phyloP scores from a whole-genome alignment of 2,888 invertebrate species.

The Acanthosepion lycidas region DNA sequence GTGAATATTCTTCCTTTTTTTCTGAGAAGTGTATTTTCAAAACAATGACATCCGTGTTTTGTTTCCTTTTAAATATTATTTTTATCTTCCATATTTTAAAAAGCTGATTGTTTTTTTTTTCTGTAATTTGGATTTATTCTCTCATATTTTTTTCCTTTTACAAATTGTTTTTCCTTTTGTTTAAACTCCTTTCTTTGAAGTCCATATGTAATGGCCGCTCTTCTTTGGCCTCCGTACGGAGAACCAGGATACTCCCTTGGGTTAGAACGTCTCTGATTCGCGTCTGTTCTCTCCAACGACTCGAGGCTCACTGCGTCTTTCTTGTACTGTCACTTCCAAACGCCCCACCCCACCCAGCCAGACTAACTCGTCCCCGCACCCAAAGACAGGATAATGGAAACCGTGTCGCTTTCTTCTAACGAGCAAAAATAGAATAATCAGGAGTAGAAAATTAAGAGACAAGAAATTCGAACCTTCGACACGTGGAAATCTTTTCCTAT shows the following conservation, averaged over 20 bases:
- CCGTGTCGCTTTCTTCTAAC: neutral
- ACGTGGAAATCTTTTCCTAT: neutral
- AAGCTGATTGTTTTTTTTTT: too few relatives aligned
- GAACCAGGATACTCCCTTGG: neutral
- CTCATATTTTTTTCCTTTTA: neutral
- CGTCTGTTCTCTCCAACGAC: neutral
- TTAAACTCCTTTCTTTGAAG: neutral
- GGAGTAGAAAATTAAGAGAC: neutral
- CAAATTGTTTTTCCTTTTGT: neutral
- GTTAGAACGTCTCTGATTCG: neutral
- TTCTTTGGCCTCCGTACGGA: neutral
- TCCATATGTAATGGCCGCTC: neutral
- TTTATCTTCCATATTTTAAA: too few relatives aligned
- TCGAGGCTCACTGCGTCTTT: neutral
- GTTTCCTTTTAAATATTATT: too few relatives aligned
- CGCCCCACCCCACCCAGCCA: neutral
- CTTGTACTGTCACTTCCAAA: neutral
- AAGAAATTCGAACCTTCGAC: neutral
- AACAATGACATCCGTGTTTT: too few relatives aligned
- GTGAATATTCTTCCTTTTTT: neutral
- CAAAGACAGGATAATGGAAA: neutral
- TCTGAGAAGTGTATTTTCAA: too few relatives aligned
- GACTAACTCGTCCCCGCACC: neutral
- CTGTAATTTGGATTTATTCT: neutral
- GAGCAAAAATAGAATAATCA: neutral